These are phyloP conservation scores for Spheniscus mendiculus DNA, from an alignment of 2,113 vertebrate species.

Conservation along the genomic window DNA sequence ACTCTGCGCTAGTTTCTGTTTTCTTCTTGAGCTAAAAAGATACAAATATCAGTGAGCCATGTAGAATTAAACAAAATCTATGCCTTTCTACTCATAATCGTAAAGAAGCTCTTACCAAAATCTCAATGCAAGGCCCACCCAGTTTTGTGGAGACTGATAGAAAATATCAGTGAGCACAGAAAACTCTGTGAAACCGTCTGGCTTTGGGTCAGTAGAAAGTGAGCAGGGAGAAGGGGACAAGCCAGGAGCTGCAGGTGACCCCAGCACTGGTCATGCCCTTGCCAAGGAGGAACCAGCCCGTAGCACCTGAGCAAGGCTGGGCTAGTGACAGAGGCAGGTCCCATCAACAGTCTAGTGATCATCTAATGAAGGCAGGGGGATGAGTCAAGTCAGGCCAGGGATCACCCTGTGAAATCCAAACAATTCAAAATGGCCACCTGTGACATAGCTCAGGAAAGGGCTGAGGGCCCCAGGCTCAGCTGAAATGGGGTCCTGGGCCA, in stretches of 20 bases:
- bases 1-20: not conserved
- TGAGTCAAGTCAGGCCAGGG: not conserved
- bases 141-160: not conserved
- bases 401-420: not conserved
- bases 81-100: not conserved
- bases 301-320: not conserved
- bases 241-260: accelerated
- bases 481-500: not conserved
- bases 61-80: not conserved
- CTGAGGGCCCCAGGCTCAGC: not conserved
- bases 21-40: not conserved
- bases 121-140: accelerated
- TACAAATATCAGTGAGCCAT: not conserved
- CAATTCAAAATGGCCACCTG: not conserved
- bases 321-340: not conserved
- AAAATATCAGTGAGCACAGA: not conserved
- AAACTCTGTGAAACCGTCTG: not conserved
- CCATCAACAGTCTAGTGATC: accelerated
- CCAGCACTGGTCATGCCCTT: not conserved
- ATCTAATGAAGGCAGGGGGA: not conserved
- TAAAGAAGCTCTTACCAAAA: not conserved
- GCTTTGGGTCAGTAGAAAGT: not conserved
- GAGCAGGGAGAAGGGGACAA: not conserved
- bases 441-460: not conserved
- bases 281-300: not conserved